Evolutionary conservation across 2,113 vertebrate genomes (phyloP), one percentile per base, ranked within the genome.

Genomic region (Larimichthys polyactis): DNA sequence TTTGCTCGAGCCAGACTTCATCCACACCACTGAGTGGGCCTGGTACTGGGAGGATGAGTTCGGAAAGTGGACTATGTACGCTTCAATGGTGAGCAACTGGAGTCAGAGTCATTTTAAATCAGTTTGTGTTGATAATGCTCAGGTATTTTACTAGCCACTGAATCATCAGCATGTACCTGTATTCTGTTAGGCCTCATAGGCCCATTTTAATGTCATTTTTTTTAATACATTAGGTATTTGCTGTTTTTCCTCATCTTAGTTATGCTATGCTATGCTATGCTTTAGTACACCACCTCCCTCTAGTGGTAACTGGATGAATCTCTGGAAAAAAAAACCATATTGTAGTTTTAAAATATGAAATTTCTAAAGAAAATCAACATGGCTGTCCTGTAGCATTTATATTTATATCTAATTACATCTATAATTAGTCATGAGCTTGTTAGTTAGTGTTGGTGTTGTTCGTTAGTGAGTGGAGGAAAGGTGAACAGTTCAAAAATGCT

Each of bases 31-130:
- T 0, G 85, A 87, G 59, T 95, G 95, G 94, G 6, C 90, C 16
- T 95, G 95, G 95, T 91, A 91, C 93, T 95, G 95, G 95, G 78
- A 95, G 90, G 91, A 95, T 3, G 91, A 95, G 81, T 29, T 1
- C 5, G 85, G 85, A 1, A 89, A 40, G 1, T 95, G 95, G 95
- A 92, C 88, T 73, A 27, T 59, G 74, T 95, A 95, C 3, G 74
- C 89, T 8, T 71, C 91, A 0, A 3, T 86, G 15, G 94, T 96
- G 88, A 90, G 95, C 90, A 79, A 65, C 71, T 36, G 20, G 8
- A 36, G n/a, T 6, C 1, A 12, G n/a, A 63, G n/a, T 16, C 7
- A 1, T 22, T 46, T 36, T 17, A 7, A 29, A 17, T 40, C 27
- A 5, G 51, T 2, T n/a, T 66, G 15, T 15, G 7, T 5, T 48